These are phyloP conservation scores for Leptogaster cylindrica DNA, from an alignment of 2,888 invertebrate genomes.

Conservation along the genomic window DNA sequence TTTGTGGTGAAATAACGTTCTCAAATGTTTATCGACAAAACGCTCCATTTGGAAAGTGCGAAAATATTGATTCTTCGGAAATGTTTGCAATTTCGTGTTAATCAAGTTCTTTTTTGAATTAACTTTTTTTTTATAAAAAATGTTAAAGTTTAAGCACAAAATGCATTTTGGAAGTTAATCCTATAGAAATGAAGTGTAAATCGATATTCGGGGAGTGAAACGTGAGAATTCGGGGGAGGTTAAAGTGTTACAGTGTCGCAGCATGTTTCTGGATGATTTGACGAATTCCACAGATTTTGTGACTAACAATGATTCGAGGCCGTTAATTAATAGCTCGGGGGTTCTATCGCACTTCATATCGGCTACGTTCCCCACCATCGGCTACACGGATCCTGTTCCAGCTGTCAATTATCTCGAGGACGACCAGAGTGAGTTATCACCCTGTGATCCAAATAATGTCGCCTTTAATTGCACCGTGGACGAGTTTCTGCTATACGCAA, in stretches of 20 bases:
- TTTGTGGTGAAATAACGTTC: too few species aligned
- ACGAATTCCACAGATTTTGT: conserved; percentile 8
- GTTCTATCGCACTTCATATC: conserved; percentile 3
- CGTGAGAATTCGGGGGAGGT: too few species aligned
- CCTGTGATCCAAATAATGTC: conserved; percentile 63
- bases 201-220: too few species aligned
- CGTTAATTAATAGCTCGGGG: not conserved
- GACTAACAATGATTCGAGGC: conserved; percentile 5
- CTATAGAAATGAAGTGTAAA: too few species aligned
- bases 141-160: too few species aligned
- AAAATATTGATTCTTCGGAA: not conserved
- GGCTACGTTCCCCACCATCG: not conserved
- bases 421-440: conserved; percentile 45
- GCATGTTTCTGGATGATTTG: conserved; percentile 8
- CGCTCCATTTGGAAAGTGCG: not conserved
- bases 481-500: conserved; percentile 66
- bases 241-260: too few species aligned
- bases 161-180: too few species aligned
- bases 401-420: conserved; percentile 23
- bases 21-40: not conserved
- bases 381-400: not conserved
- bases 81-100: not conserved
- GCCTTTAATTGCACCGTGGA: conserved; percentile 67
- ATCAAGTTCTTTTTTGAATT: too few species aligned
- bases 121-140: too few species aligned